These are phyloP conservation scores for Drosophila bocqueti DNA, from an alignment of 1,140 invertebrate species.

Conservation along the genomic window DNA sequence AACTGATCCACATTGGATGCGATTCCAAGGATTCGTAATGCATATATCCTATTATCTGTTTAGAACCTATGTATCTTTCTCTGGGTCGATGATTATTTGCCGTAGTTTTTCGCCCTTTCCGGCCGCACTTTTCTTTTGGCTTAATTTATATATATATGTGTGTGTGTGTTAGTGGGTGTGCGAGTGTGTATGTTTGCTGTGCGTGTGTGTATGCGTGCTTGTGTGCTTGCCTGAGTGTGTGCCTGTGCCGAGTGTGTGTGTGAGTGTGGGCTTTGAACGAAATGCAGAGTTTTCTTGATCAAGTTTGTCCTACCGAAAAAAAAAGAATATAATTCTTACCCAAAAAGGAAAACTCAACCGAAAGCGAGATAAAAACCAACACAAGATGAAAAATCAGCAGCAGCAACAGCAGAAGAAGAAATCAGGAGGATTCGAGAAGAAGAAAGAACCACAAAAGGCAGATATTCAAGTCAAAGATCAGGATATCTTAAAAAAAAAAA, in stretches of 20 bases:
- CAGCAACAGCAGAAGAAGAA: slow-evolving; percentile 44
- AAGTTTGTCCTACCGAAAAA: slow-evolving; percentile 46
- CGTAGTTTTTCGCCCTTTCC: slow-evolving; percentile 17
- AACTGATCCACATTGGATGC: slow-evolving; percentile 10
- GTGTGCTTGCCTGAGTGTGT: slow-evolving; percentile 32
- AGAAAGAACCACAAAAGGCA: slow-evolving; percentile 33
- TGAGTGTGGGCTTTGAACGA: slow-evolving; percentile 14
- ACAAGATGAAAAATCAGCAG: slow-evolving; percentile 45
- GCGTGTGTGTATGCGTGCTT: slow-evolving; percentile 26
- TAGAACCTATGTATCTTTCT: slow-evolving; percentile 6
- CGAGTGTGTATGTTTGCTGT: slow-evolving; percentile 14
- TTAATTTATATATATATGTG: slow-evolving; percentile 20
- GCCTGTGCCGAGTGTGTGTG: slow-evolving; percentile 3
- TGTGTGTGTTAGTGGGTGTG: slow-evolving; percentile 4
- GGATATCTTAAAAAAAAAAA: slow-evolving; percentile 33
- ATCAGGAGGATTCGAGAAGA: slow-evolving; percentile 39
- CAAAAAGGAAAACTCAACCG: slow-evolving; percentile 31
- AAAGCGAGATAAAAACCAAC: slow-evolving; percentile 25
- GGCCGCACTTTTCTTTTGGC: slow-evolving; percentile 17
- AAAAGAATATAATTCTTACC: slow-evolving; percentile 19
- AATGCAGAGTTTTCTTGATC: slow-evolving; percentile 80
- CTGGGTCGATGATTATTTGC: slow-evolving; percentile 4
- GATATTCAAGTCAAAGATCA: slow-evolving; percentile 34
- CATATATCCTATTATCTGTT: slow-evolving; percentile 19
- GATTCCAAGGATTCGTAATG: slow-evolving; percentile 20